Percentiles rank a stretch among this genome's conserved stretches.
Conservation (phyloP, 2,113 vertebrate genomes). For the Balaenoptera acutorostrata region DNA sequence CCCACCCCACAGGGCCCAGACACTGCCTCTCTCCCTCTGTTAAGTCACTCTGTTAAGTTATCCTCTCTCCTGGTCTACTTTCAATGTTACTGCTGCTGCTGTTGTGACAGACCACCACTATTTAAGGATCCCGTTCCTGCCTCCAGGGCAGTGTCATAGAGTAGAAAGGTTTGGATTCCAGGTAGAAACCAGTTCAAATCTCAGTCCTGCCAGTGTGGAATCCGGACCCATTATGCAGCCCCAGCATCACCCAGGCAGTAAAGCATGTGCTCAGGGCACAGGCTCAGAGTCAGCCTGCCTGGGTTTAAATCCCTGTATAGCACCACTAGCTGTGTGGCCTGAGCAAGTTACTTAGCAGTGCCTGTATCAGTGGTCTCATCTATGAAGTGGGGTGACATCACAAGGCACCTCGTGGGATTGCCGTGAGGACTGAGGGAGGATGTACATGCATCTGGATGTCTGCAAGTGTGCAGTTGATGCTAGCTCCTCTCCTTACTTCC, state of each 20-base stretch:
- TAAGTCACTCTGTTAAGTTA: too few relatives aligned
- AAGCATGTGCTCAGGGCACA: background rate
- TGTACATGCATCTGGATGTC: constrained; percentile 8
- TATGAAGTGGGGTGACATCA: constrained; percentile 23
- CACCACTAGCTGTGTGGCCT: constrained; percentile 22
- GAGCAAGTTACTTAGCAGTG: constrained; percentile 62
- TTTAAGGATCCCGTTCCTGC: background rate
- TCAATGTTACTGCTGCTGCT: background rate
- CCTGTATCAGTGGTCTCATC: constrained; percentile 64
- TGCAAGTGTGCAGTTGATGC: background rate
- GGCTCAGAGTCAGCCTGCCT: background rate
- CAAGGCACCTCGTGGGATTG: background rate
- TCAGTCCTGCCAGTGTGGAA: background rate
- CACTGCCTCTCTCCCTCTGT: too few relatives aligned
- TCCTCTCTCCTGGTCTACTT: background rate
- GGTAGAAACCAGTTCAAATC: background rate
- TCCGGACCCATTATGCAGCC: background rate
- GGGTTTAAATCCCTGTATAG: background rate
- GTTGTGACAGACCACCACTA: background rate
- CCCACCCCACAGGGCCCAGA: background rate
- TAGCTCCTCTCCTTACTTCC: background rate
- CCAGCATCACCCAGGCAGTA: background rate
- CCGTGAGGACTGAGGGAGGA: constrained; percentile 32
- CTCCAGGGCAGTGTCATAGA: background rate
- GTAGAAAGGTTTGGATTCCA: background rate